Conservation (phyloP, 2,888 invertebrate genomes). For the Sepiola atlantica region DNA sequence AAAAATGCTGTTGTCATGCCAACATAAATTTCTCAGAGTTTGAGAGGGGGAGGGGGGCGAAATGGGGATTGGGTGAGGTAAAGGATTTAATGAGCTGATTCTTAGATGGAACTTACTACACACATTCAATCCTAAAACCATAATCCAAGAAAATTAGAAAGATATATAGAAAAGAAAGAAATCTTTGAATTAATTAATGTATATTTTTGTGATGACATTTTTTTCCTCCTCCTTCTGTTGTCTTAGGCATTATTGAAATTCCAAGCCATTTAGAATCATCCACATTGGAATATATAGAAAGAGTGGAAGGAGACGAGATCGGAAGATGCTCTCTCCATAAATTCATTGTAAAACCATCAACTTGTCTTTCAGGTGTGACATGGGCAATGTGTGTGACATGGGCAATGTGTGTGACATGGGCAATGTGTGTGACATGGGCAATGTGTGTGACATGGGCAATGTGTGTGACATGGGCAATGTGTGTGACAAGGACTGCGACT, state of each 20-base stretch:
- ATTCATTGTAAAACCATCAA: not conserved
- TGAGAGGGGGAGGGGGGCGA: not conserved
- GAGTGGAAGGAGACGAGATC: not conserved
- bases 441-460: slow-evolving; percentile 15
- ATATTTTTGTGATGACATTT: not conserved
- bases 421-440: too few species aligned
- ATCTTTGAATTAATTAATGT: slow-evolving; percentile 32
- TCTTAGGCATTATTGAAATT: slow-evolving; percentile 32
- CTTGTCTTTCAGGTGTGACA: not conserved
- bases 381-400: not conserved
- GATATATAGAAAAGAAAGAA: not conserved
- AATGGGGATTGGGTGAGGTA: not conserved
- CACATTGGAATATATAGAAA: not conserved
- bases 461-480: not conserved
- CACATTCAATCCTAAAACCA: not conserved
- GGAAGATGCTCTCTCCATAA: not conserved
- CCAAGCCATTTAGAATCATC: not conserved
- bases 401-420: not conserved
- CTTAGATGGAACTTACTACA: not conserved
- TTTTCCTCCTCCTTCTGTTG: not conserved
- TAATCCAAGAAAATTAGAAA: slow-evolving; percentile 18
- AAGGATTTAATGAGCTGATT: slow-evolving; percentile 32
- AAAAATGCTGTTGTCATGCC: not conserved
- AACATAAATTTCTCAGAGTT: not conserved
- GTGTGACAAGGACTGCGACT: too few species aligned